Percentiles rank a stretch among this genome's conserved stretches.
Evolutionary conservation across 2,888 invertebrate genomes (phyloP).

Genomic region (Caenorhabditis sulstoni): DNA sequence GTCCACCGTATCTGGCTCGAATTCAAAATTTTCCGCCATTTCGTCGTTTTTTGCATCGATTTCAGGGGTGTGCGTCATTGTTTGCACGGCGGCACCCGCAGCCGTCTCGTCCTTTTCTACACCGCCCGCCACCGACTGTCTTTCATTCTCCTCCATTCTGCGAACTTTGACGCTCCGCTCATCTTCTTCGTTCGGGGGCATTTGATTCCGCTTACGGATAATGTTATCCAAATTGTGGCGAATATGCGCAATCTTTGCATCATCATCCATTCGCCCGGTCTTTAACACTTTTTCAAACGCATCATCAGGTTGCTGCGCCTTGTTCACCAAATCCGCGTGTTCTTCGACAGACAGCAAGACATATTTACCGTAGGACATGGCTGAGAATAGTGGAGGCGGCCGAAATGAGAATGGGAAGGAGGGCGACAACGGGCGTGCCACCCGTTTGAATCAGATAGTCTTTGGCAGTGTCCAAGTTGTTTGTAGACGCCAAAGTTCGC

Average conservation of each 20-base stretch:
- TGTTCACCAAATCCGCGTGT: constrained; percentile 9
- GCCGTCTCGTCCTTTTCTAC: too few species aligned
- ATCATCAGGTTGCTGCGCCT: background rate
- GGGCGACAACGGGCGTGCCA: constrained; percentile 5
- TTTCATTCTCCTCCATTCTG: background rate
- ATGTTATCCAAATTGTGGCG: background rate
- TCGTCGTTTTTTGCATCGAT: too few species aligned
- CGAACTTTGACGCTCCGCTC: too few species aligned
- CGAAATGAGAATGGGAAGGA: constrained; percentile 10
- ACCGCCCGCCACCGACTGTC: too few species aligned
- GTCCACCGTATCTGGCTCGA: too few species aligned
- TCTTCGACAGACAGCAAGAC: constrained; percentile 24
- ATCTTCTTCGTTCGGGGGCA: too few species aligned
- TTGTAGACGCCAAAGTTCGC: background rate
- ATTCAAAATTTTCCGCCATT: too few species aligned
- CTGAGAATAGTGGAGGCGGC: constrained; percentile 16
- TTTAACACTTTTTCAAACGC: background rate
- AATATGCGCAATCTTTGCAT: constrained; percentile 16
- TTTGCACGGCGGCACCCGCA: too few species aligned
- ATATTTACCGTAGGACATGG: constrained; percentile 41
- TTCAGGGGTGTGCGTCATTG: too few species aligned
- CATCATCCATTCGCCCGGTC: background rate
- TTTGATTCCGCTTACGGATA: background rate
- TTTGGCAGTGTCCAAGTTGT: constrained; percentile 10
- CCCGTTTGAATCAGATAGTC: constrained; percentile 32